These are phyloP conservation scores for Chondrosia reniformis DNA, from an alignment of 37 sponge, comb jelly and placozoan genomes.

Conservation along the genomic window DNA sequence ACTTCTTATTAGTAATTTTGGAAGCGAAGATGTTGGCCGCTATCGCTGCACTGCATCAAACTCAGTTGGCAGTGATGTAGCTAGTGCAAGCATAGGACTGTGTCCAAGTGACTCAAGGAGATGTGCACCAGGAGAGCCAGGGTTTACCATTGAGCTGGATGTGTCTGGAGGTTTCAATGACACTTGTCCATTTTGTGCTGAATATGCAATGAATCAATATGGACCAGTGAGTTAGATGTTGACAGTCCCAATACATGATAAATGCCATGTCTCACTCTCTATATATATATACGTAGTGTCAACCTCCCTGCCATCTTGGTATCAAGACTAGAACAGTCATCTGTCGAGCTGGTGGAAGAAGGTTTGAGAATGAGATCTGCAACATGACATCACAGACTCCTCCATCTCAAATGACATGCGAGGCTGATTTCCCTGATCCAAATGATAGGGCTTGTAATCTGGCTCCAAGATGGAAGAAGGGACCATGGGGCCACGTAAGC, in stretches of 20 bases:
- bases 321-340: not conserved
- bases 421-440: not conserved
- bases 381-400: not conserved
- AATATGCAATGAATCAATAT: not conserved
- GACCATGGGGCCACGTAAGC: not conserved
- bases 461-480: not conserved
- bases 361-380: not conserved
- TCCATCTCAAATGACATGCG: not conserved
- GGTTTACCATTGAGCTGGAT: not conserved
- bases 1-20: not conserved
- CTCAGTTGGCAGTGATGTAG: not conserved
- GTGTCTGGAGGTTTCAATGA: not conserved
- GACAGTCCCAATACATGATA: too few relatives aligned
- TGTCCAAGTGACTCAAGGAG: not conserved
- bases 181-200: slow-evolving; percentile 15
- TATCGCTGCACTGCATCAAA: not conserved
- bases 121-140: not conserved
- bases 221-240: slow-evolving; percentile 12
- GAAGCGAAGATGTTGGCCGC: not conserved
- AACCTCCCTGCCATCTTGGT: slow-evolving; percentile 4
- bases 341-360: not conserved
- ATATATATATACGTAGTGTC: not conserved
- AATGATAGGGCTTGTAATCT: not conserved
- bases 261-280: not conserved
- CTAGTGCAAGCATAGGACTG: not conserved